phyloP scores from a whole-genome alignment of 2,888 invertebrate species.

The Mayetiola destructor region DNA sequence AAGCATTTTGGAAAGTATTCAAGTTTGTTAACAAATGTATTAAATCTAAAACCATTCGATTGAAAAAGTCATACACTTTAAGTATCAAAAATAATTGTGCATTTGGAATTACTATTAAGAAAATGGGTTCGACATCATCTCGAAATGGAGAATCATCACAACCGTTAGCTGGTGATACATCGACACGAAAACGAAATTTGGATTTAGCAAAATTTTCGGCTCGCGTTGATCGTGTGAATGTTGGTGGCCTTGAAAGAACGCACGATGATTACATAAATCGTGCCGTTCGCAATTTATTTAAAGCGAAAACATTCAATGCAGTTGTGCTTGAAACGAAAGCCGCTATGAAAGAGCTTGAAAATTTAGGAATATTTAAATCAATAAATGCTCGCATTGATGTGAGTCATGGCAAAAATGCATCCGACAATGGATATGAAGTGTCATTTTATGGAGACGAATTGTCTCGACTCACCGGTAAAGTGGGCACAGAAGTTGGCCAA shows the following conservation, averaged over 20 bases:
- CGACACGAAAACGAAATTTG: background rate
- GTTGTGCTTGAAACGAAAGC: slow-evolving; percentile 54
- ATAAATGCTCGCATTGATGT: slow-evolving; percentile 79
- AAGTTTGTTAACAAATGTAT: too few relatives aligned
- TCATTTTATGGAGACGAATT: slow-evolving; percentile 73
- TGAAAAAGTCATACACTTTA: background rate
- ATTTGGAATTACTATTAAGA: slow-evolving; percentile 20
- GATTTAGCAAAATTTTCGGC: slow-evolving; percentile 35
- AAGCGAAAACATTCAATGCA: slow-evolving; percentile 73
- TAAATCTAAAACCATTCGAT: background rate
- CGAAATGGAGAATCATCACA: background rate
- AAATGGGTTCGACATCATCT: slow-evolving; percentile 3
- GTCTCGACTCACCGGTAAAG: slow-evolving; percentile 65
- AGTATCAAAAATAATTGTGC: background rate
- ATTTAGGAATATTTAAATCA: slow-evolving; percentile 78
- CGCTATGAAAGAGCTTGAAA: slow-evolving; percentile 60
- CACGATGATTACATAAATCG: slow-evolving; percentile 75
- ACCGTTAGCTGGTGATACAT: background rate
- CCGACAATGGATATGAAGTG: slow-evolving; percentile 70
- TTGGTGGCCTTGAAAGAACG: slow-evolving; percentile 73
- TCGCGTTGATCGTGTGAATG: slow-evolving; percentile 68
- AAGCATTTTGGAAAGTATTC: too few relatives aligned
- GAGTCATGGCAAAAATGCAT: slow-evolving; percentile 57
- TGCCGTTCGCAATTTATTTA: slow-evolving; percentile 69
- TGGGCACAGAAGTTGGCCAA: slow-evolving; percentile 78